Base-by-base conservation (phyloP, 2,113 vertebrate genomes). In the Puffinus mauretanicus region DNA sequence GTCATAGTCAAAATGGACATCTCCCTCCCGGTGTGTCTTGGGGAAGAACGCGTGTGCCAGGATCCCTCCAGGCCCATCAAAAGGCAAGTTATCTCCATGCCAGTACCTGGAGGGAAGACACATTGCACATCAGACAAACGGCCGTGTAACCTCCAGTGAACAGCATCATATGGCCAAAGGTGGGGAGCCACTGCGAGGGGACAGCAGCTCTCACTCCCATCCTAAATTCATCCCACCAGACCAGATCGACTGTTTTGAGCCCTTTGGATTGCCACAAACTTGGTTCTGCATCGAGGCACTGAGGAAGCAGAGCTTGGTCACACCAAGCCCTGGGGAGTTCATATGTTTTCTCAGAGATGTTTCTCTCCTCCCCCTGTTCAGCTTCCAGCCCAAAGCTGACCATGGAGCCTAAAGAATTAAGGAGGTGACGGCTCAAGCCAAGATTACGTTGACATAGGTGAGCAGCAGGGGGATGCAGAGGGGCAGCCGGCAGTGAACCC, bases 31-130 rank as follows among this genome's bases (percentile, higher is more conserved):
- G 95, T 99, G 98, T 1, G 99, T 99, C 96, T 98, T 98, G 38
- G 99, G 99, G 96, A 99, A 99, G 97, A 99, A 99, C 0, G 99
- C 99, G 1, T 99, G 99, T 26, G 99, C 99, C 77, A 99, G 97
- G 76, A 99, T 99, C 70, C 99, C 99, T 25, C 99, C 99, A 0
- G 98, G 99, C 30, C 99, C 99, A 2, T 99, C 99, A 17, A 99
- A 99, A 22, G 99, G 99, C 55, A 99, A 87, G 85, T 98, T 99
- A 97, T 99, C 99, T 67, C 99, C 99, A 4, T 99, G 99, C 98
- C 98, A 99, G 96, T 99, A 99, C 93, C 99, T 99, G 94, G 20
- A 89, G 83, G 67, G n/a, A 64, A 67, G 52, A 75, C 51, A 78
- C 9, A 1, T 26, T 15, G 30, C 60, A 65, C 36, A 60, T 97